Percentiles rank a stretch among this genome's conserved stretches.
Evolutionary conservation across 2,113 vertebrate species (phyloP).

Genomic region (Pogona vitticeps): DNA sequence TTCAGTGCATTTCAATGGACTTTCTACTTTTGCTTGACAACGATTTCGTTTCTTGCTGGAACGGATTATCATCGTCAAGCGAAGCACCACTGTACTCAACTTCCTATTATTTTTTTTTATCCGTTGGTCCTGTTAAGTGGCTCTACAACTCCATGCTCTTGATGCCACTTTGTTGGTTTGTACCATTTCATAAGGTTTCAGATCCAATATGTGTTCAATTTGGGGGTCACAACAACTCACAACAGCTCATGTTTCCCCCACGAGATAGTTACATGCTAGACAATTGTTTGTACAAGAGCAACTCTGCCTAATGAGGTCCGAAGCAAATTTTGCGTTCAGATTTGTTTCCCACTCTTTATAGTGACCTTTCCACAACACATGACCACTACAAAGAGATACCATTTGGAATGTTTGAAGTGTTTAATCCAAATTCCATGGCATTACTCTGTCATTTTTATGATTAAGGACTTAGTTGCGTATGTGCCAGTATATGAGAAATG

Average conservation of each 20-base stretch:
- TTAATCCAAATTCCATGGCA: background rate
- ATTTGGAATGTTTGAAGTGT: background rate
- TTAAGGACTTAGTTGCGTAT: background rate
- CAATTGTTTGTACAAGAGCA: background rate
- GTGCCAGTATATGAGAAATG: background rate
- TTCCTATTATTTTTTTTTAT: background rate
- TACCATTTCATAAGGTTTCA: background rate
- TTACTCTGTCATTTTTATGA: background rate
- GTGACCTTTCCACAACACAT: background rate
- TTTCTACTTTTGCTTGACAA: no score
- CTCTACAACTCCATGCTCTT: background rate
- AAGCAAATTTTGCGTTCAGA: background rate
- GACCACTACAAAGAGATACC: background rate
- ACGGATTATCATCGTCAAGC: no score
- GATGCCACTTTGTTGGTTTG: background rate
- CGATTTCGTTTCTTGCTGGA: no score
- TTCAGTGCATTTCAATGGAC: no score
- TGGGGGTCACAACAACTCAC: background rate
- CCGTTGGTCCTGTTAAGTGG: background rate
- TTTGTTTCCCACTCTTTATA: background rate
- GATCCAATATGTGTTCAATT: background rate
- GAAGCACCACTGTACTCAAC: no score
- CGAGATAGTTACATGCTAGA: background rate
- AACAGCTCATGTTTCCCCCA: background rate
- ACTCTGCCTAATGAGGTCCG: background rate